Evolutionary conservation across 2,888 invertebrate species (phyloP).

Genomic region (Syrphus vitripennis): DNA sequence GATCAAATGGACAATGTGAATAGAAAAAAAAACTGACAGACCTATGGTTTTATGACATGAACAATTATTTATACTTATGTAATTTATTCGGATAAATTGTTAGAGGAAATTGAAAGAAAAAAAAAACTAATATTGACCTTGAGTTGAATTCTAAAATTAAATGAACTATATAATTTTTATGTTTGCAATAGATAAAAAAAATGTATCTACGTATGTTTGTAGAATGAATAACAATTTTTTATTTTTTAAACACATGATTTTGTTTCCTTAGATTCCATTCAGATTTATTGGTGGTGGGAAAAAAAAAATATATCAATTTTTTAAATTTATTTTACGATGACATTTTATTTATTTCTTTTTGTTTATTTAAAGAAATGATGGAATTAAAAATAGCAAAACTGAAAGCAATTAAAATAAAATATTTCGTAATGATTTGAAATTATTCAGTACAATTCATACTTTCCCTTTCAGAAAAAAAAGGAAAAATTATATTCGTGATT

Average conservation of each 20-base stretch:
- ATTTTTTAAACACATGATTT: background rate
- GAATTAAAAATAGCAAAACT: background rate
- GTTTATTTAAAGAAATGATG: background rate
- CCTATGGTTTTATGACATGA: slow-evolving; percentile 1
- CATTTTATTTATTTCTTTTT: no score
- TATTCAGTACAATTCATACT: no score
- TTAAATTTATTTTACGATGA: background rate
- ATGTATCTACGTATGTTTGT: no score
- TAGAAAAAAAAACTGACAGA: background rate
- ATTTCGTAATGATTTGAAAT: background rate
- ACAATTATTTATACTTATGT: background rate
- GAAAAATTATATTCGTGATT: no score
- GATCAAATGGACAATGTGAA: background rate
- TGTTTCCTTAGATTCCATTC: no score
- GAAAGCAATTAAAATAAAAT: background rate
- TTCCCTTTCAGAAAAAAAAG: no score
- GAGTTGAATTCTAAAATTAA: background rate
- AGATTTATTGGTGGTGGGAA: no score
- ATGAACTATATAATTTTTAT: background rate
- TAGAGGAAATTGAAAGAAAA: background rate
- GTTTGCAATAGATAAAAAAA: background rate
- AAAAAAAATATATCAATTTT: background rate
- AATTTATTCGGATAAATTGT: background rate
- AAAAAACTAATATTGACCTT: background rate
- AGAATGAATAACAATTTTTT: background rate